Evolutionary conservation across 2,797 vertebrate species (phyloP).

Genomic region (Spinus olivaceus): DNA sequence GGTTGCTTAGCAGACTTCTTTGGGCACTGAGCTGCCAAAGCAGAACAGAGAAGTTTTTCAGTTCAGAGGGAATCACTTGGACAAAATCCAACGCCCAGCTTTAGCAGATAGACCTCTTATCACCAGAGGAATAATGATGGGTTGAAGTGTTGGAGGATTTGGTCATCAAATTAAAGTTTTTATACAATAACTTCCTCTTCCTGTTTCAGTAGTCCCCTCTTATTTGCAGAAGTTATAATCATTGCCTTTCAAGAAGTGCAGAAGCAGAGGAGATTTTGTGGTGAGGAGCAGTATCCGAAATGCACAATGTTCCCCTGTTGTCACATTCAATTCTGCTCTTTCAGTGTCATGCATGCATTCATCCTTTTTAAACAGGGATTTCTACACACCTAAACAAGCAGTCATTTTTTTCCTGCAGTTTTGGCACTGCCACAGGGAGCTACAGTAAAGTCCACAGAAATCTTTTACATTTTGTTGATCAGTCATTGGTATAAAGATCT

Average conservation of each 20-base stretch:
- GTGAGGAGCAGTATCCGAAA: neutral
- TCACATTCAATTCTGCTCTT: neutral
- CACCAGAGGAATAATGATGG: neutral
- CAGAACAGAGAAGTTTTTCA: conserved; percentile 26
- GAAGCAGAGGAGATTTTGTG: neutral
- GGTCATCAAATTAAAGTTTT: neutral
- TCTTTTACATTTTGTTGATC: neutral
- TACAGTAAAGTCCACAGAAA: neutral
- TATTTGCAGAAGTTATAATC: neutral
- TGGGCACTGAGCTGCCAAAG: neutral
- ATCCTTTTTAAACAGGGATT: neutral
- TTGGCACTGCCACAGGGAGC: neutral
- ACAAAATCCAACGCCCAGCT: neutral
- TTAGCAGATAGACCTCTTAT: conserved; percentile 7
- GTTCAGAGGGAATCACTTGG: neutral
- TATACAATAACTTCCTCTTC: neutral
- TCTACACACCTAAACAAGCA: neutral
- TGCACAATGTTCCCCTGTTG: neutral
- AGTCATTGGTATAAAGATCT: neutral
- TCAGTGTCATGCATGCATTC: neutral
- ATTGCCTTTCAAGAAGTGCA: neutral
- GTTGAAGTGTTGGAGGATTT: neutral
- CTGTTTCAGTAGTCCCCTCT: neutral
- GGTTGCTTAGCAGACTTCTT: conserved; percentile 8
- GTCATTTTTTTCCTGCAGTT: neutral